Base-by-base conservation (phyloP, 2,888 invertebrate species). In the Apamea sordens region DNA sequence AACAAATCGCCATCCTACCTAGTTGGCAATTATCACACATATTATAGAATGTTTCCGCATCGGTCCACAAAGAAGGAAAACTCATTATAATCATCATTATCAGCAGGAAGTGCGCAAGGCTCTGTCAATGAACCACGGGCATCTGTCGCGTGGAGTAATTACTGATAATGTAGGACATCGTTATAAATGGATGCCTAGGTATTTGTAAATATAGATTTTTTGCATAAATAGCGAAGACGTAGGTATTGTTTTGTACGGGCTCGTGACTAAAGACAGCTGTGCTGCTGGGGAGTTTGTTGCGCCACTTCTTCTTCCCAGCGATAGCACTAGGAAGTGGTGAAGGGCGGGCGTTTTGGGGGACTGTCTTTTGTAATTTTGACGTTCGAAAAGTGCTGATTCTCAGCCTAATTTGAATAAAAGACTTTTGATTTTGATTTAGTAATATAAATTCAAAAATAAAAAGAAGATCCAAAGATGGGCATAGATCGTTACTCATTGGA, bases 41-140 rank as follows among this genome's bases (percentile, higher is more conserved):
- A 61, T 59, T 70, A 61, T 59, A 76, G 64, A 79, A 70, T 65
- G 32, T 76, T 85, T 88, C 85, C 85, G 85, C 65, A 13, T 68
- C 8, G 13, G 15, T n/a, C 69, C 28, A 76, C 89, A 70, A 77
- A 79, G 73, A 67, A 79, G 88, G 85, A 85, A 89, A 88, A 88
- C 71, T 69, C 67, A 5, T 36, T 71, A 32, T 69, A 81, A 79
- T 81, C 81, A 79, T 61, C 36, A 73, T 87, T 73, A 75, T 80
- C 73, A 56, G 75, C 79, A 86, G 90, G 86, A 88, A 86, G 79
- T 32, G 41, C 0, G 1, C 80, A 77, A 89, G 88, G 89, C 5
- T 71, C 89, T 85, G 87, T 81, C 89, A 90, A 87, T 83, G 89
- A 89, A 89, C 88, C 64, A 50, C 61, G 63, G 68, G 83, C 86